Evolutionary conservation across 2,113 vertebrate species (phyloP), one percentile per base, ranked within the genome.

Genomic region (Oreochromis spilurus): DNA sequence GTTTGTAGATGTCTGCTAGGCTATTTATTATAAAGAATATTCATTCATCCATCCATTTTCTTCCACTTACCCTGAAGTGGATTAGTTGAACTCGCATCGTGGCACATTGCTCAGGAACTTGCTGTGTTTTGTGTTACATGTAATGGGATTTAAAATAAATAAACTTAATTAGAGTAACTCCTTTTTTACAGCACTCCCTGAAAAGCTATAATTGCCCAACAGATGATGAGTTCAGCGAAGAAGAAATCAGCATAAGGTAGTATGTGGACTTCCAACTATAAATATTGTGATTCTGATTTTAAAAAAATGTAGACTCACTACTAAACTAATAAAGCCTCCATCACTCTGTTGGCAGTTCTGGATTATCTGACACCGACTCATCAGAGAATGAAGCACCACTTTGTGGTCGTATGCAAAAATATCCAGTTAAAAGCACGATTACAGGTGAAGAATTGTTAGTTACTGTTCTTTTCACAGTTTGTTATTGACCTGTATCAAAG

Each of bases 391-490:
- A 92, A 24, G 29, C 10, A 4, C 4, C 72, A 40, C 24, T 45
- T 1, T 83, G 81, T 67, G 92, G 72, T 58, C 40, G 65, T 80
- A 65, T 84, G 5, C 84, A 80, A 21, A 81, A 92, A n/a, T 94
- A 93, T 89, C 91, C 91, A 81, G 53, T 79, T 2, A 89, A 86
- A 79, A 89, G 94, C 81, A 93, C 55, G 85, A 26, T 75, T n/a
- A 91, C 95, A 95, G 96, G 96, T 97, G 81, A 88, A 36, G 72
- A 40, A 36, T 78, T 45, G 19, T 13, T 19, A 57, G 8, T 80
- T n/a, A 4, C 48, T 45, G 77, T 65, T 52, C 19, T 55, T 52
- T 77, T 13, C 48, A 55, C 43, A 83, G n/a, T 10, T 55, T 17
- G 62, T 81, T 19, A 83, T 2, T 57, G 7, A 9, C n/a, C 4